Conservation (phyloP, 2,888 invertebrate species). For the Catocala sponsa region DNA sequence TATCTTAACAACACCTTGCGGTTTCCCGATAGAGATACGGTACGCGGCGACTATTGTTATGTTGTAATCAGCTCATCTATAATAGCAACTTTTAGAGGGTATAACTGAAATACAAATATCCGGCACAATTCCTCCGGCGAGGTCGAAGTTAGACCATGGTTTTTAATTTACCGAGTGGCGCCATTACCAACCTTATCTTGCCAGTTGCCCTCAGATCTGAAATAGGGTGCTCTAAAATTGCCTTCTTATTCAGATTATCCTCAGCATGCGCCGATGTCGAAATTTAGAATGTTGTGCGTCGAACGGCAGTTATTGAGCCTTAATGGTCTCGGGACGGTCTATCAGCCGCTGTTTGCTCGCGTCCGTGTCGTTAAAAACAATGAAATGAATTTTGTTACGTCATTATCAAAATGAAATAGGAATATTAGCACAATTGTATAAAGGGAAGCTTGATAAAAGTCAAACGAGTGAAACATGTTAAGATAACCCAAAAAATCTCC, state of each 20-base stretch:
- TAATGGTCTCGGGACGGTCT: conserved; percentile 64
- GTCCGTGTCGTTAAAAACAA: conserved; percentile 67
- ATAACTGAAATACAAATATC: conserved; percentile 66
- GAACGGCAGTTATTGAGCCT: conserved; percentile 67
- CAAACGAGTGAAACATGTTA: conserved; percentile 9
- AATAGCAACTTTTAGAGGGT: conserved; percentile 59
- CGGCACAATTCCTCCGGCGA: conserved; percentile 61
- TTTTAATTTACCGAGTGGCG: conserved; percentile 80
- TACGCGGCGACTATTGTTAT: conserved; percentile 23
- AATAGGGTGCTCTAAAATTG: conserved; percentile 71
- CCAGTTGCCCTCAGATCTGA: conserved; percentile 70
- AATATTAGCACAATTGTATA: conserved; percentile 18
- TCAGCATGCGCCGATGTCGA: conserved; percentile 64
- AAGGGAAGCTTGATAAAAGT: conserved; percentile 11
- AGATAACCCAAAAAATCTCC: conserved; percentile 11
- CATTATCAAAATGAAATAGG: conserved; percentile 42
- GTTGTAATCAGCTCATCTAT: conserved; percentile 37
- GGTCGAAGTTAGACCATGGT: conserved; percentile 66
- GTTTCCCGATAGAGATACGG: conserved; percentile 25
- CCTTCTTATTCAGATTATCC: conserved; percentile 74
- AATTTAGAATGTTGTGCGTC: conserved; percentile 67
- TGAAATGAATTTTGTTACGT: conserved; percentile 64
- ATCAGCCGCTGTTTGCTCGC: conserved; percentile 58
- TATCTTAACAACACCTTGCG: conserved; percentile 39
- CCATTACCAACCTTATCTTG: conserved; percentile 73